phyloP scores from a whole-genome alignment of 1,140 invertebrate genomes.

The Drosophila leontia region DNA sequence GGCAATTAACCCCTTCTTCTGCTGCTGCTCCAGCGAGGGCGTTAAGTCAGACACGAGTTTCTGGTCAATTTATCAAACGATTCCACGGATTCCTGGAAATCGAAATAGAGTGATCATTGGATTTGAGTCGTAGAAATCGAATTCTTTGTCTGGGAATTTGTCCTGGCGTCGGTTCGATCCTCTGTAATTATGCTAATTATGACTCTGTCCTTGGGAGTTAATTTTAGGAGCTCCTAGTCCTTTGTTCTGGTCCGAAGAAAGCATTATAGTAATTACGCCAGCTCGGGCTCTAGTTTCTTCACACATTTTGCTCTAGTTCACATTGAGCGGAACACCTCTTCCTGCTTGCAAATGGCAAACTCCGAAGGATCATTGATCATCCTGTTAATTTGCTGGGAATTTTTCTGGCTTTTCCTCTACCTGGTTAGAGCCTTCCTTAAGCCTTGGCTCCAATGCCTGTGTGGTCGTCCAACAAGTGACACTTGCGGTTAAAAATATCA shows the following conservation, averaged over 20 bases:
- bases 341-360: conserved; percentile 52
- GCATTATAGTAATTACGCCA: conserved; percentile 48
- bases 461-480: conserved; percentile 58
- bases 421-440: conserved; percentile 19
- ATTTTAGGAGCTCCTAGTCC: background rate
- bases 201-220: conserved; percentile 8
- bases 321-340: conserved; percentile 67
- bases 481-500: conserved; percentile 69
- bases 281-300: conserved; percentile 49
- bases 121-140: conserved; percentile 21
- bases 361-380: conserved; percentile 62
- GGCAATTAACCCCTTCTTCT: conserved; percentile 74
- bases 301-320: conserved; percentile 71
- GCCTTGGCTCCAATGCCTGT: conserved; percentile 34
- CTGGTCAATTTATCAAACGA: conserved; percentile 80
- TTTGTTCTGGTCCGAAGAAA: conserved; percentile 39
- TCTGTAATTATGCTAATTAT: conserved; percentile 74
- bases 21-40: conserved; percentile 51
- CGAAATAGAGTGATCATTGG: conserved; percentile 69
- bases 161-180: conserved; percentile 40
- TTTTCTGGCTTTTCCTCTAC: conserved; percentile 24
- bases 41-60: conserved; percentile 80
- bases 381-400: conserved; percentile 53
- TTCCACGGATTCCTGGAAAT: conserved; percentile 65
- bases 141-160: conserved; percentile 31